Conservation (phyloP, 2,888 invertebrate genomes). For the Dichetophora obliterata region DNA sequence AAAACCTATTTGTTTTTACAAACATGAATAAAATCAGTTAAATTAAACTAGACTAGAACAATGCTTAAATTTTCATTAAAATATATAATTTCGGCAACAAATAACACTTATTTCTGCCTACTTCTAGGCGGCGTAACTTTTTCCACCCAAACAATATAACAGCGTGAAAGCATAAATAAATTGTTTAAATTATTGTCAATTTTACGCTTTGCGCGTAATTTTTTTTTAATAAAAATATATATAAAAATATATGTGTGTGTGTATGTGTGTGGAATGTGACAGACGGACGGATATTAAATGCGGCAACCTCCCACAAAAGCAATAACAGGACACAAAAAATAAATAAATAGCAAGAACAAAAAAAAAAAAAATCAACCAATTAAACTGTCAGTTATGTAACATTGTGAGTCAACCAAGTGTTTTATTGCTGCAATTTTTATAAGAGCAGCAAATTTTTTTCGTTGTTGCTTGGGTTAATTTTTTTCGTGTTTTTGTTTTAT, state of each 20-base stretch:
- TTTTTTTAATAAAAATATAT: constrained; percentile 31
- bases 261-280: neutral
- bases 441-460: constrained; percentile 27
- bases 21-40: no score
- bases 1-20: no score
- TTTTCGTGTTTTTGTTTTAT: constrained; percentile 13
- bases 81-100: neutral
- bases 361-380: constrained; percentile 60
- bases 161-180: constrained; percentile 21
- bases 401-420: constrained; percentile 60
- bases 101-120: constrained; percentile 53
- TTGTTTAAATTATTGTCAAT: constrained; percentile 61
- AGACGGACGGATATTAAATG: constrained; percentile 10
- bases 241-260: neutral
- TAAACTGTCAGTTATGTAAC: constrained; percentile 64
- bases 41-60: no score
- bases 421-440: constrained; percentile 56
- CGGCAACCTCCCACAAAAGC: constrained; percentile 16
- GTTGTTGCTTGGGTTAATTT: constrained; percentile 45
- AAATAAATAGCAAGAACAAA: no score
- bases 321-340: constrained; percentile 5
- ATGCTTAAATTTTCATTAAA: constrained; percentile 1
- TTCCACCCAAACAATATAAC: constrained; percentile 18
- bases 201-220: constrained; percentile 56
- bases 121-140: constrained; percentile 39